These are phyloP conservation scores for Apodemia mormo DNA, from an alignment of 2,888 invertebrate species.

Conservation along the genomic window DNA sequence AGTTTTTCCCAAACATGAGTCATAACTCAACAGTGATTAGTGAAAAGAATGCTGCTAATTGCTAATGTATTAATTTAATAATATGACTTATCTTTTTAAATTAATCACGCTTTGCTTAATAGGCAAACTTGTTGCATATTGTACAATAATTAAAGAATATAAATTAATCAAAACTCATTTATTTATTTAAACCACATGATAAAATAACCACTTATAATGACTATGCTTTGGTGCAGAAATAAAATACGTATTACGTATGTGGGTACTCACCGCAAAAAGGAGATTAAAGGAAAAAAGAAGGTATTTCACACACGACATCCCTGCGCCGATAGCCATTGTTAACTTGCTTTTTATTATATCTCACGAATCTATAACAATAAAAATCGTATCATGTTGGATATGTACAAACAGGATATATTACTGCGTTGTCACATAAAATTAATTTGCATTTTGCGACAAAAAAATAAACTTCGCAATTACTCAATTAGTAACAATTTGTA, in stretches of 20 bases:
- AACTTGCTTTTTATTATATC: not conserved
- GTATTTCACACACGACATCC: conserved; percentile 94
- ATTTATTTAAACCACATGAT: not conserved
- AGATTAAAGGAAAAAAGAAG: conserved; percentile 93
- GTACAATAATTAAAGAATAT: conserved; percentile 1
- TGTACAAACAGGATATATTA: not conserved
- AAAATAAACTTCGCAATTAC: not conserved
- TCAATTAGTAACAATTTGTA: not conserved
- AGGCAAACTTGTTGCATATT: too few relatives aligned
- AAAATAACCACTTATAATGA: conserved; percentile 12
- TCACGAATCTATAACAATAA: conserved; percentile 62
- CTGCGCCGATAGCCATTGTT: conserved; percentile 88
- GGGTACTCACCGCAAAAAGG: conserved; percentile 90
- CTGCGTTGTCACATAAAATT: not conserved
- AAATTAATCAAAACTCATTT: conserved; percentile 2
- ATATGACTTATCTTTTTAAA: too few relatives aligned
- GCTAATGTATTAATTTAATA: too few relatives aligned
- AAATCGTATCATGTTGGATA: conserved; percentile 19
- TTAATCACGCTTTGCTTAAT: too few relatives aligned
- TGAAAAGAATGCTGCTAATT: too few relatives aligned
- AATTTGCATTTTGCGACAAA: not conserved
- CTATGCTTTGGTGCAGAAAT: not conserved
- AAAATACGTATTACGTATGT: not conserved
- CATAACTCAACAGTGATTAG: too few relatives aligned
- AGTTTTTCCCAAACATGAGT: too few relatives aligned